These are phyloP conservation scores for Plodia interpunctella DNA, from an alignment of 1,140 invertebrate genomes.

Conservation along the genomic window DNA sequence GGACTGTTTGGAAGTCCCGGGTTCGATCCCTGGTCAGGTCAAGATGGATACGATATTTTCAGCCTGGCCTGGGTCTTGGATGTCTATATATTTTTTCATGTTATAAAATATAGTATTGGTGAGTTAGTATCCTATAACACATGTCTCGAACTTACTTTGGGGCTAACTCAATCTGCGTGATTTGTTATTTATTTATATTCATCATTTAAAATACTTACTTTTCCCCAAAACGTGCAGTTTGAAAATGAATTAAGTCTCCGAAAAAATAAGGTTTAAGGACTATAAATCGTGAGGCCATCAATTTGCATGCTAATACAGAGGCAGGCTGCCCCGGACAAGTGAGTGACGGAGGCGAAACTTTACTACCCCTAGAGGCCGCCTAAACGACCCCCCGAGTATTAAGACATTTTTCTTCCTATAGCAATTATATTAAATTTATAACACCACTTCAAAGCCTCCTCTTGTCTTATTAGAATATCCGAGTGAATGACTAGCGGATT, in stretches of 20 bases:
- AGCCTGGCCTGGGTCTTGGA: too few relatives aligned
- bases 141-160: too few relatives aligned
- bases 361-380: conserved; percentile 35
- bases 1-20: too few relatives aligned
- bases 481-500: conserved; percentile 30
- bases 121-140: too few relatives aligned
- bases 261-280: conserved; percentile 22
- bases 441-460: conserved; percentile 32
- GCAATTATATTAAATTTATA: conserved; percentile 57
- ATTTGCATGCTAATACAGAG: conserved; percentile 59
- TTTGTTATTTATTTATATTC: too few relatives aligned
- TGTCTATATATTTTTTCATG: too few relatives aligned
- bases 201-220: too few relatives aligned
- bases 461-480: conserved; percentile 33
- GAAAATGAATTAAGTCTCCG: conserved; percentile 4
- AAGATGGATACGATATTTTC: too few relatives aligned
- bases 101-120: too few relatives aligned
- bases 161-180: too few relatives aligned
- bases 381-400: conserved; percentile 51
- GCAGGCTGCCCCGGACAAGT: conserved; percentile 43
- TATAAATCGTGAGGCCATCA: conserved; percentile 47
- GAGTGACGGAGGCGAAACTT: conserved; percentile 55
- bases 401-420: conserved; percentile 55
- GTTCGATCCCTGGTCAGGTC: too few relatives aligned
- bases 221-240: not conserved